Conservation (phyloP, 2,797 vertebrate species). For the Anomalospiza imberbis region DNA sequence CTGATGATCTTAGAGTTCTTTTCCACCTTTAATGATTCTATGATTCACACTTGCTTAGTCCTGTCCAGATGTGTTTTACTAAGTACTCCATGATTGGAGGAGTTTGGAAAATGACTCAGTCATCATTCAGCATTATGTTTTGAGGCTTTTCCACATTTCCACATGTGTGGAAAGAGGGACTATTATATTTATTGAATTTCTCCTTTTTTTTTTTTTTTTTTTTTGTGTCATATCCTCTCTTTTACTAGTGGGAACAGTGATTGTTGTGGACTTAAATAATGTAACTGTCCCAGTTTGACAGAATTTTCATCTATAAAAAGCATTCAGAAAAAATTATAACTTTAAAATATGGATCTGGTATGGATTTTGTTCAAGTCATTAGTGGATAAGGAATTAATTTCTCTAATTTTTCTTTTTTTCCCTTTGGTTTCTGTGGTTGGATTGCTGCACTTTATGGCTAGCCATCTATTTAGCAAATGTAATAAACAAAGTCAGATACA, state of each 20-base stretch:
- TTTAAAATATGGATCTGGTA: not conserved
- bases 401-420: not conserved
- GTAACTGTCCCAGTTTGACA: not conserved
- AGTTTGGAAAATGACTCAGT: not conserved
- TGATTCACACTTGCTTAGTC: not conserved
- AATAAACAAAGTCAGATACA: not conserved
- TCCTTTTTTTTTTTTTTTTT: not conserved
- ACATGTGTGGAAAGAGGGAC: not conserved
- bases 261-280: not conserved
- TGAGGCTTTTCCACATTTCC: not conserved
- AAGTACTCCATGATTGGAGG: not conserved
- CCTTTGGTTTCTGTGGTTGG: not conserved
- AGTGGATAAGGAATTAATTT: not conserved
- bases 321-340: not conserved
- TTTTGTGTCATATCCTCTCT: not conserved
- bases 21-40: not conserved
- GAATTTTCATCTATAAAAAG: conserved; percentile 1
- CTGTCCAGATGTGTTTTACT: not conserved
- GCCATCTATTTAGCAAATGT: not conserved
- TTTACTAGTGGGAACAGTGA: not conserved
- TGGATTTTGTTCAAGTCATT: not conserved
- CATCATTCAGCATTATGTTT: not conserved
- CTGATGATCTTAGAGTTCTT: not conserved
- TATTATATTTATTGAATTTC: not conserved
- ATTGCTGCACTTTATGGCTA: not conserved